These are phyloP conservation scores for Bruchidius siliquastri DNA, from an alignment of 2,888 invertebrate species.

Conservation along the genomic window DNA sequence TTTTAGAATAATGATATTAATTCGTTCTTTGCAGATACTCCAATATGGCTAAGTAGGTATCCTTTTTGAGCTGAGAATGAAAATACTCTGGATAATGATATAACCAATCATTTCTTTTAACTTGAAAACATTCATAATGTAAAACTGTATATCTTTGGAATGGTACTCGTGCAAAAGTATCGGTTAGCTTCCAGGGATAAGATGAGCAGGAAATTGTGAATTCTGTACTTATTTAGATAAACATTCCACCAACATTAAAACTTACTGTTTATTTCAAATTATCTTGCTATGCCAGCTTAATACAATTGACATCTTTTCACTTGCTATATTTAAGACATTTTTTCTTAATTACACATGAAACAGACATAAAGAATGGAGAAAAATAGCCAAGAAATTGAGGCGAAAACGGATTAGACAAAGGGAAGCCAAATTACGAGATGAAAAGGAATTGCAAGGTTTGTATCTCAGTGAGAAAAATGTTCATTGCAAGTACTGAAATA, in stretches of 20 bases:
- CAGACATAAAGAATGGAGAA: conserved; percentile 69
- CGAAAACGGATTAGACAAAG: conserved; percentile 61
- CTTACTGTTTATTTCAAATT: too few relatives aligned
- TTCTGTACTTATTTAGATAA: too few relatives aligned
- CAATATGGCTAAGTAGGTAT: conserved; percentile 46
- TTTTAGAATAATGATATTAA: background rate
- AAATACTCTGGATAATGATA: background rate
- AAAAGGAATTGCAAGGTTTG: conserved; percentile 43
- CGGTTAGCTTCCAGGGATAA: too few relatives aligned
- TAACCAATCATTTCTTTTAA: too few relatives aligned
- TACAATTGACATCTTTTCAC: background rate
- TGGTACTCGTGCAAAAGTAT: too few relatives aligned
- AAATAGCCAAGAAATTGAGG: conserved; percentile 66
- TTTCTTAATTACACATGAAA: conserved; percentile 42
- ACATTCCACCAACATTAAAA: too few relatives aligned
- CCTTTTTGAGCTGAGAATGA: conserved; percentile 37
- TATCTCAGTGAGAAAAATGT: conserved; percentile 8
- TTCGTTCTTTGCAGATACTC: background rate
- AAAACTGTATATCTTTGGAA: too few relatives aligned
- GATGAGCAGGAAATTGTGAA: too few relatives aligned
- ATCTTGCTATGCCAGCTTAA: too few relatives aligned
- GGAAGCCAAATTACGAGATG: conserved; percentile 57
- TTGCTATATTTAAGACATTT: background rate
- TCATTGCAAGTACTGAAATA: conserved; percentile 3
- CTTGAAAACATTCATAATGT: too few relatives aligned